Evolutionary conservation across 64 coral and sea anemone species (phyloP).

Genomic region (Pachyseris speciosa): DNA sequence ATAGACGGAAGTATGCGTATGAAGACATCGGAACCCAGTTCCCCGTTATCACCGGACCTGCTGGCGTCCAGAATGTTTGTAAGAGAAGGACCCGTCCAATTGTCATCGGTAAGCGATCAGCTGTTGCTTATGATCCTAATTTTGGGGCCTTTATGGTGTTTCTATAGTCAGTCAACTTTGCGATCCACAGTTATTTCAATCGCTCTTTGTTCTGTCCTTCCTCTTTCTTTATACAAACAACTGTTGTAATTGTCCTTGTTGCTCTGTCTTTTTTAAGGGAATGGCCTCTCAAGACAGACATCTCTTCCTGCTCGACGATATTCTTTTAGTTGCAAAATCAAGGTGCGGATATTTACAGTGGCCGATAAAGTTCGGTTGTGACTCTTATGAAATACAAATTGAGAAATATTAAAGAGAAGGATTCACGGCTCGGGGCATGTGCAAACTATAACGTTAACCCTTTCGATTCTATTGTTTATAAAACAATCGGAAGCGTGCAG

Average conservation of each 20-base stretch:
- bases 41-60: neutral
- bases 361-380: neutral
- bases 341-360: slow-evolving; percentile 59
- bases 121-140: no score
- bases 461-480: no score
- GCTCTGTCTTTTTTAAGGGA: slow-evolving; percentile 57
- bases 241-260: neutral
- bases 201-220: neutral
- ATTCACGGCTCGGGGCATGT: no score
- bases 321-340: slow-evolving; percentile 84
- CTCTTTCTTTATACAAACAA: no score
- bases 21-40: slow-evolving; percentile 28
- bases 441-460: no score
- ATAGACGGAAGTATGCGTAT: slow-evolving; percentile 34
- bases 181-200: no score
- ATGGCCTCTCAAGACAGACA: slow-evolving; percentile 80
- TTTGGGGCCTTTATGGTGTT: no score
- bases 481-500: no score
- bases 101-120: slow-evolving; percentile 50
- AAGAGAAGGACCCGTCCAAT: slow-evolving; percentile 67
- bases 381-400: neutral
- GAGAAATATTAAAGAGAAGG: no score
- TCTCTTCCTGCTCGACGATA: slow-evolving; percentile 78
- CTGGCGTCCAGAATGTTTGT: slow-evolving; percentile 52
- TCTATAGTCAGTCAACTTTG: no score